Percentiles rank a stretch among this genome's conserved stretches.
Evolutionary conservation across 2,113 vertebrate species (phyloP).

Genomic region (Sigmodon hispidus): DNA sequence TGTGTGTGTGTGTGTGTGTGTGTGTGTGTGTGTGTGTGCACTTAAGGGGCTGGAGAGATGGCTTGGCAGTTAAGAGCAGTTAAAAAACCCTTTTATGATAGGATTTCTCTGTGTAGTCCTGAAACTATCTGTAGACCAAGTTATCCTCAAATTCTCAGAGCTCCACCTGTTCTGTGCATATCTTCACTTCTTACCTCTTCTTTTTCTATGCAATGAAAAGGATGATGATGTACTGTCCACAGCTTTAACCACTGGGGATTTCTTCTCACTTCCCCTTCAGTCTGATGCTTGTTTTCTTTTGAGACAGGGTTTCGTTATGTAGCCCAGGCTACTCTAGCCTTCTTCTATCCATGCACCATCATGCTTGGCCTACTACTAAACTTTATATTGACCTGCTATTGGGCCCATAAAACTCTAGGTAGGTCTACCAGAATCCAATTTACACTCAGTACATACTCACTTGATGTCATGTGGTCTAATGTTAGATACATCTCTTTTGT

Average conservation of each 20-base stretch:
- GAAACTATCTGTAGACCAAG: background rate
- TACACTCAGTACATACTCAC: background rate
- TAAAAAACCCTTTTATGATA: background rate
- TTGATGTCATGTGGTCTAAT: background rate
- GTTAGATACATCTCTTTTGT: background rate
- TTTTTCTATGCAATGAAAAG: background rate
- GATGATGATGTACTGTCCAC: background rate
- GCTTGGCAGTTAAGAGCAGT: too few relatives aligned
- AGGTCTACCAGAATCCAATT: background rate
- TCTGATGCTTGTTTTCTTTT: background rate
- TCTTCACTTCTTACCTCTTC: background rate
- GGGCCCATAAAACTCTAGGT: background rate
- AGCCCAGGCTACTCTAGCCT: background rate
- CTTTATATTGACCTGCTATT: background rate
- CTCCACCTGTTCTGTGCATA: background rate
- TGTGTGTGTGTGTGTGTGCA: too few relatives aligned
- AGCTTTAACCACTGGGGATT: background rate
- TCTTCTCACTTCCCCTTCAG: background rate
- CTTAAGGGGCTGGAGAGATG: too few relatives aligned
- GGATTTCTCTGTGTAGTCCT: background rate
- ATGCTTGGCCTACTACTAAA: background rate
- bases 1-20: background rate
- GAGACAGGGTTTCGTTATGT: background rate
- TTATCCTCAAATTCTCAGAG: background rate
- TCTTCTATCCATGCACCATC: background rate